Evolutionary conservation across 2,113 vertebrate species (phyloP).

Genomic region (Phylloscopus whistleri): DNA sequence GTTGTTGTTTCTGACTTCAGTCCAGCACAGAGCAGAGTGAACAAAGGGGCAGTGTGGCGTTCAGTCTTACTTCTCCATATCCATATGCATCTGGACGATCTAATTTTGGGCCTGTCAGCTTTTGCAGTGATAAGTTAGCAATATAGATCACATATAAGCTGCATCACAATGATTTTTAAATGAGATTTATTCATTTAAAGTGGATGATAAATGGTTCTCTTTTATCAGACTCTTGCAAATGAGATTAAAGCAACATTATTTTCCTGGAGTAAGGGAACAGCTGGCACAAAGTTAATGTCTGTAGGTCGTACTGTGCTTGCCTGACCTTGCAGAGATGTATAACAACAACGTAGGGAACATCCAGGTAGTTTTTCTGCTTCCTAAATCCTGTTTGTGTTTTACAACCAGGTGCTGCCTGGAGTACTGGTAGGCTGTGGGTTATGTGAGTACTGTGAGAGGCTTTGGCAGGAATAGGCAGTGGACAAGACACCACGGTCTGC

Average conservation of each 20-base stretch:
- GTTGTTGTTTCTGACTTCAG: neutral
- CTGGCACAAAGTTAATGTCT: constrained; percentile 11
- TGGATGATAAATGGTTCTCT: constrained; percentile 48
- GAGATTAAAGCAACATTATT: constrained; percentile 57
- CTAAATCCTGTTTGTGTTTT: neutral
- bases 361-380: neutral
- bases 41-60: neutral
- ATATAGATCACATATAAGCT: constrained; percentile 10
- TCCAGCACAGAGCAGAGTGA: neutral
- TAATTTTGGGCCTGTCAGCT: constrained; percentile 19
- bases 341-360: neutral
- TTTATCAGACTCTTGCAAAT: constrained; percentile 49
- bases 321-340: constrained; percentile 18
- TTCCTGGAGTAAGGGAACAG: constrained; percentile 9
- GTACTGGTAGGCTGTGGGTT: neutral
- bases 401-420: neutral
- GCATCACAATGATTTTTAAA: constrained; percentile 51
- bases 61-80: neutral
- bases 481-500: neutral
- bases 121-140: constrained; percentile 17
- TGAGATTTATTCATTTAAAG: constrained; percentile 59
- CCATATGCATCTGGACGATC: neutral
- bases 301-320: neutral
- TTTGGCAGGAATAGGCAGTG: neutral
- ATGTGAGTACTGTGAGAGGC: neutral